Conservation (phyloP, 2,797 vertebrate species). For the Poeciliopsis gracilis region DNA sequence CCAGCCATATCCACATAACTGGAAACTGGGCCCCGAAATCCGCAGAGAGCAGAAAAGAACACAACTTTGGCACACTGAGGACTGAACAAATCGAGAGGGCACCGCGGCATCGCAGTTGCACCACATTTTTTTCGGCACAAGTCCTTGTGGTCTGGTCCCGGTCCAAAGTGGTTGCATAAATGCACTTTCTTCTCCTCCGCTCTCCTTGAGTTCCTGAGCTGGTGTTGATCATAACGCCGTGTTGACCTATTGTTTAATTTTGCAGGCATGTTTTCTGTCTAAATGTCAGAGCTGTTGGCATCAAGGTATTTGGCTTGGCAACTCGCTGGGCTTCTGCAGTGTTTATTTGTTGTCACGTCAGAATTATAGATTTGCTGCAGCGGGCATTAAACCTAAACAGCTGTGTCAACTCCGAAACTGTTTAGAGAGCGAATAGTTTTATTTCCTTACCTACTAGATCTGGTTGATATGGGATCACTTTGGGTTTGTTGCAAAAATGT, state of each 20-base stretch:
- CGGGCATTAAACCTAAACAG: conserved; percentile 65
- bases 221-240: conserved; percentile 71
- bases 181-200: conserved; percentile 44
- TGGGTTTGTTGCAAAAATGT: conserved; percentile 14
- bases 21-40: conserved; percentile 55
- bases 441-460: conserved; percentile 44
- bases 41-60: conserved; percentile 60
- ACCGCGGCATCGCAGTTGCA: conserved; percentile 68
- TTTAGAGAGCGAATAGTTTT: conserved; percentile 48
- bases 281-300: conserved; percentile 65
- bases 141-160: conserved; percentile 64
- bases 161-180: conserved; percentile 70
- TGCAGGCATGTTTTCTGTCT: conserved; percentile 76
- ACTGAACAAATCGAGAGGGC: conserved; percentile 62
- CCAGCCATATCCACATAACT: conserved; percentile 55
- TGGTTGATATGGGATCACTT: conserved; percentile 29
- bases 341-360: conserved; percentile 82
- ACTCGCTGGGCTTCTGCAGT: conserved; percentile 54
- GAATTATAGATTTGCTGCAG: conserved; percentile 70
- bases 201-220: conserved; percentile 48
- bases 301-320: conserved; percentile 75
- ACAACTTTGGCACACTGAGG: conserved; percentile 52
- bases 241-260: conserved; percentile 82
- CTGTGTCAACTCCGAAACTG: conserved; percentile 75
- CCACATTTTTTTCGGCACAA: conserved; percentile 69